These are phyloP conservation scores for Harpalus rufipes DNA, from an alignment of 2,888 invertebrate species.

Conservation along the genomic window DNA sequence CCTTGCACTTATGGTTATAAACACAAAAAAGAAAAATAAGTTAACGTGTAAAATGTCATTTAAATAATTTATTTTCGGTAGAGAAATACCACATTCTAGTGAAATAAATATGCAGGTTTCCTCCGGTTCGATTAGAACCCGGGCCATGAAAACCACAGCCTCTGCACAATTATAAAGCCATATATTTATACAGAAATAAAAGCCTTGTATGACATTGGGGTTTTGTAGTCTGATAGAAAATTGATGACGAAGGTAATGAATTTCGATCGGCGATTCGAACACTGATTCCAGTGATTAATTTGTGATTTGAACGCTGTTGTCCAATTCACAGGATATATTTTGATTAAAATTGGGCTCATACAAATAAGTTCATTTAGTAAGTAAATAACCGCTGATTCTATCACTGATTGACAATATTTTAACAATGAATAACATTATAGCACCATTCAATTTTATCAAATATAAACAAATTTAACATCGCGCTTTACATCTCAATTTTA, in stretches of 20 bases:
- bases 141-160: no score
- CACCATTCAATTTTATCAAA: not conserved
- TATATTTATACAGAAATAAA: no score
- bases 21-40: no score
- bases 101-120: no score
- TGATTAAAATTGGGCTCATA: conserved; percentile 26
- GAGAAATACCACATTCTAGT: no score
- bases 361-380: conserved; percentile 37
- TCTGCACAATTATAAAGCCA: no score
- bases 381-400: conserved; percentile 9
- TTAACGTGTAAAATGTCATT: no score
- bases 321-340: conserved; percentile 38
- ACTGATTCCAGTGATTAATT: conserved; percentile 32
- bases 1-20: no score
- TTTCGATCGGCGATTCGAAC: conserved; percentile 37
- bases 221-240: not conserved
- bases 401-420: not conserved
- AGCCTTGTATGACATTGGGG: no score
- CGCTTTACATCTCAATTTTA: no score
- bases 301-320: conserved; percentile 1
- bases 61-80: no score
- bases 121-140: no score
- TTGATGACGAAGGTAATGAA: conserved; percentile 3
- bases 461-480: not conserved
- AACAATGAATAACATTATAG: not conserved